Conservation (phyloP, 2,113 vertebrate species). For the Onychostruthus taczanowskii region DNA sequence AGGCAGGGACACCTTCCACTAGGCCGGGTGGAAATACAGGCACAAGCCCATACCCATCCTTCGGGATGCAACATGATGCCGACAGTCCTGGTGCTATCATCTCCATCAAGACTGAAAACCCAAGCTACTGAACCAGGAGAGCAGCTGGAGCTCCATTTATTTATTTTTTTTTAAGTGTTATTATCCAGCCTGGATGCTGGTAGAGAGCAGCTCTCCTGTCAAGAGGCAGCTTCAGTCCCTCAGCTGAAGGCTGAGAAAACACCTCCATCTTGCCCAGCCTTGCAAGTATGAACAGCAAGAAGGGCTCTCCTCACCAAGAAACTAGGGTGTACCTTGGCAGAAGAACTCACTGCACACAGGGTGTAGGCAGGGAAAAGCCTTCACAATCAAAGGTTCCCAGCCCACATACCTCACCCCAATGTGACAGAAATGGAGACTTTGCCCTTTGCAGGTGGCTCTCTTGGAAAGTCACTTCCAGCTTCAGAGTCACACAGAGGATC, state of each 20-base stretch:
- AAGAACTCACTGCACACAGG: background rate
- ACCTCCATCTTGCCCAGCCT: background rate
- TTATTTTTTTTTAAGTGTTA: background rate
- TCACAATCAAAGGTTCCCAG: background rate
- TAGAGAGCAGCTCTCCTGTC: background rate
- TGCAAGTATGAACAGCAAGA: background rate
- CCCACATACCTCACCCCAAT: accelerated
- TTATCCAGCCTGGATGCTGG: background rate
- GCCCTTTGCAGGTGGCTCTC: background rate
- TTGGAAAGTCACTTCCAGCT: background rate
- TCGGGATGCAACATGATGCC: accelerated
- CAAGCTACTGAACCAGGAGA: background rate
- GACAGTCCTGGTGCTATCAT: background rate
- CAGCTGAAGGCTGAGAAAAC: background rate
- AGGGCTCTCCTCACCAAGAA: background rate
- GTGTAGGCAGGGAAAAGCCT: background rate
- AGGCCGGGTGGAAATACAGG: background rate
- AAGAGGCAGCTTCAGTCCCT: background rate
- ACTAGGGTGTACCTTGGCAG: accelerated
- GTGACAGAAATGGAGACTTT: background rate
- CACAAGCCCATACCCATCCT: background rate
- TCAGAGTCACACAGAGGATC: background rate
- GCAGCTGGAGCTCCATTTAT: background rate
- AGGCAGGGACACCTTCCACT: background rate
- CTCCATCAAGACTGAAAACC: background rate